A percentile compares a stretch with the other conserved stretches of the same genome.
phyloP scores from a whole-genome alignment of 2,888 invertebrate genomes.

The Hirudinaria manillensis region DNA sequence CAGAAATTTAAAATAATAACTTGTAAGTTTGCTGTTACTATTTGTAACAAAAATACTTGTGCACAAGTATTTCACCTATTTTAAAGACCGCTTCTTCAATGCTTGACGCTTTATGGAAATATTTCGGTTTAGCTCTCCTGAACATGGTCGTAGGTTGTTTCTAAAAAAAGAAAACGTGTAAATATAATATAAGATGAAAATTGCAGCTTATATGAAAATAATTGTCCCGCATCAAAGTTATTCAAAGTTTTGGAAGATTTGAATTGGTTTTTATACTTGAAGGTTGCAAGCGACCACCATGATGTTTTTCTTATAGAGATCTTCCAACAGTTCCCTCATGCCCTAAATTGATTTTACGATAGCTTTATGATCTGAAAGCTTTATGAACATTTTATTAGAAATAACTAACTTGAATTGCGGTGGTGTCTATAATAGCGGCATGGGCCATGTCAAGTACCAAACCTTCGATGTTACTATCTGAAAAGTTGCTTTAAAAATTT shows the following conservation, averaged over 20 bases:
- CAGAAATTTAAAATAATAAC: background rate
- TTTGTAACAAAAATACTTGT: background rate
- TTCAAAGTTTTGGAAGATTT: background rate
- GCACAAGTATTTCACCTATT: background rate
- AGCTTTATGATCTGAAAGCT: too few relatives aligned
- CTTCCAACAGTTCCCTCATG: constrained; percentile 30
- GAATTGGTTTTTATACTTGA: constrained; percentile 12
- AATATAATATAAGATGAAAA: too few relatives aligned
- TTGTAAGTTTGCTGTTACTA: background rate
- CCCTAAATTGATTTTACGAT: constrained; percentile 1
- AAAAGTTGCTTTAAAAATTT: background rate
- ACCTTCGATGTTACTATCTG: constrained; percentile 14
- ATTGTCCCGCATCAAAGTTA: background rate
- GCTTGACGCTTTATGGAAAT: constrained; percentile 16
- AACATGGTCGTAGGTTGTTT: constrained; percentile 22
- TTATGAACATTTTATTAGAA: too few relatives aligned
- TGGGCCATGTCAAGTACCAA: constrained; percentile 23
- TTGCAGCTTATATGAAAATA: too few relatives aligned
- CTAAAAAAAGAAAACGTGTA: background rate
- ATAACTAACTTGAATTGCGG: constrained; percentile 22
- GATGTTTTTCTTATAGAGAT: constrained; percentile 21
- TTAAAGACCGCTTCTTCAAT: constrained; percentile 23
- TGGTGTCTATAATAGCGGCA: constrained; percentile 22
- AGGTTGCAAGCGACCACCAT: constrained; percentile 27
- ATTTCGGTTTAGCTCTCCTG: constrained; percentile 29